A percentile compares a stretch with the other conserved stretches of the same genome.
Evolutionary conservation across 2,113 vertebrate genomes (phyloP).

Genomic region (Myotis brandtii): DNA sequence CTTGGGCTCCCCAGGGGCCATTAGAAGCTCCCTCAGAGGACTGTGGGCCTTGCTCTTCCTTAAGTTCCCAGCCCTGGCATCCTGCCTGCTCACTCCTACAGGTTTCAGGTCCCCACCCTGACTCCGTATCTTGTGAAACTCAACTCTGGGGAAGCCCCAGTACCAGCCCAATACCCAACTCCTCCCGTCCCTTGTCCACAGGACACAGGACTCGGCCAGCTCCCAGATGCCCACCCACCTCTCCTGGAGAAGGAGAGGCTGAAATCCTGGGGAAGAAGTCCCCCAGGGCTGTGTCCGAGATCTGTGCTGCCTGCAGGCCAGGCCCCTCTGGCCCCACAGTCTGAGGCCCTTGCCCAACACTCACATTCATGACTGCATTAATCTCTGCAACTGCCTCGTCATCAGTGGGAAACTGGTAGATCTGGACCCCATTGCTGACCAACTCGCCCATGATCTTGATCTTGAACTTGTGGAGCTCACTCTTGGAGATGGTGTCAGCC

Average conservation of each 20-base stretch:
- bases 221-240: not conserved
- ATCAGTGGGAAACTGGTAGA: constrained; percentile 98
- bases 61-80: not conserved
- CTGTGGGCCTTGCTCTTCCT: not conserved
- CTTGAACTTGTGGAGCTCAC: constrained; percentile 98
- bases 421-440: constrained; percentile 98
- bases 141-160: not conserved
- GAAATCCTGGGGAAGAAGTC: not conserved
- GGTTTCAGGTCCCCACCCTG: not conserved
- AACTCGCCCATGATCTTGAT: constrained; percentile 99
- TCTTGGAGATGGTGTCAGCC: constrained; percentile 99
- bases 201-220: not conserved
- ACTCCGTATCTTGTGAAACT: not conserved
- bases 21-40: not conserved
- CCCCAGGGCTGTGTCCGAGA: not conserved
- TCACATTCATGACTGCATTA: constrained; percentile 98
- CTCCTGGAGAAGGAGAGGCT: not conserved
- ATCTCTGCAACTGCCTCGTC: constrained; percentile 96
- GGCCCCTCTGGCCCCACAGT: not conserved
- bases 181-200: not conserved
- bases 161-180: not conserved
- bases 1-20: not conserved
- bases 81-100: not conserved
- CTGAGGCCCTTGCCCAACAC: constrained; percentile 64
- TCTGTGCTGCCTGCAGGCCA: not conserved